Evolutionary conservation across 2,797 vertebrate genomes (phyloP), one percentile per base, ranked within the genome.

Genomic region (Nannoperca australis): DNA sequence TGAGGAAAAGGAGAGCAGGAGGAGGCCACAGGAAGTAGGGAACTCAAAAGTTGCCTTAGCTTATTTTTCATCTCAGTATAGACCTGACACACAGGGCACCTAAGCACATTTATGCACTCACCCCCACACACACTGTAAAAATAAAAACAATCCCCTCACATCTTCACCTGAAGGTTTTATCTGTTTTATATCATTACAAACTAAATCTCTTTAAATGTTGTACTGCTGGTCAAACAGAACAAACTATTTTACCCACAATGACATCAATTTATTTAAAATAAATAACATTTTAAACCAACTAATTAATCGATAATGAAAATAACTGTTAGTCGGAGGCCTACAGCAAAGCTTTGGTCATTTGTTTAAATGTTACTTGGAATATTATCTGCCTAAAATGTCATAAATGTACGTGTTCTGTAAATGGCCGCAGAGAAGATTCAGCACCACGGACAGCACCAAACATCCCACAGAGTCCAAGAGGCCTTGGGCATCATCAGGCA

Each of bases 41-140:
- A 77, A 77, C 61, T 90, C 83, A 45, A 89, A 91, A 84, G 81
- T 83, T 88, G 82, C 88, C 86, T 86, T 56, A 44, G 24, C 67
- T 90, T 90, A 82, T 90, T 91, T 92, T 88, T 89, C 78, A 86
- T 84, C 61, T 73, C 54, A 47, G 60, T 20, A 85, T 87, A 70
- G 49, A 66, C 70, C 80, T 78, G 80, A 88, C 83, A 86, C 44
- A 54, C 44, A 50, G 50, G 11, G 38, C 70, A 81, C 73, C 61
- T 42, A 38, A 34, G n/a, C 36, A 9, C 63, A 45, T 60, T 64
- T 38, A 40, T 64, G 20, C 51, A 44, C 54, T 66, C 50, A 53
- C 49, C 17, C 22, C 20, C 54, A 61, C 47, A 75, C 66, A 59
- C 15, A 55, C 1, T 24, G 14, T 36, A 44, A 44, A 17, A 13